Conservation (phyloP, 2,888 invertebrate genomes). For the Neoascia interrupta region DNA sequence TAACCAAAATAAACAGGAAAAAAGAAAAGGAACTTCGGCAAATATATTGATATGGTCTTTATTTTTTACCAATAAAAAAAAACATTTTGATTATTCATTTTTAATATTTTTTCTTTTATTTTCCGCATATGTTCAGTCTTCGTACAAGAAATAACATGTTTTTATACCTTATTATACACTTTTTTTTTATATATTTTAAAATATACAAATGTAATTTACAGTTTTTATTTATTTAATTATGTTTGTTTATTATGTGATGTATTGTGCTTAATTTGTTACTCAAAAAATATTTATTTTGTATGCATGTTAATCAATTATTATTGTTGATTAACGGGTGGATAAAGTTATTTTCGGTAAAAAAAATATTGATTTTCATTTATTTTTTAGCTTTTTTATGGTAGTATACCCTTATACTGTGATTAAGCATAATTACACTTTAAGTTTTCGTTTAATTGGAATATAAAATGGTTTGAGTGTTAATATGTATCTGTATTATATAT, state of each 20-base stretch:
- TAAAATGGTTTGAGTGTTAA: slow-evolving; percentile 22
- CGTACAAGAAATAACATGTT: slow-evolving; percentile 79
- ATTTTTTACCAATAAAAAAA: no score
- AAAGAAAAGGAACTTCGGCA: no score
- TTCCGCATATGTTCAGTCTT: slow-evolving; percentile 77
- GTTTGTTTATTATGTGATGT: slow-evolving; percentile 52
- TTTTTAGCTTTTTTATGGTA: slow-evolving; percentile 26
- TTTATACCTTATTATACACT: slow-evolving; percentile 68
- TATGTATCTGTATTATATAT: slow-evolving; percentile 17
- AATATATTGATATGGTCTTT: no score
- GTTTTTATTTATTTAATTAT: slow-evolving; percentile 58
- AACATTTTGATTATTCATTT: neutral
- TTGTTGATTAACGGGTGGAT: slow-evolving; percentile 37
- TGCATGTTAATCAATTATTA: slow-evolving; percentile 29
- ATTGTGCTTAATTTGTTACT: slow-evolving; percentile 40
- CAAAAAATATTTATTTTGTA: slow-evolving; percentile 53
- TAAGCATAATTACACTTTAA: no score
- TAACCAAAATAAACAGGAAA: no score
- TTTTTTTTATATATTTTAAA: slow-evolving; percentile 51
- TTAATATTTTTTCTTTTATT: slow-evolving; percentile 69
- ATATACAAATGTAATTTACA: slow-evolving; percentile 57
- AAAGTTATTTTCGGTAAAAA: slow-evolving; percentile 22
- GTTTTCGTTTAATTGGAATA: no score
- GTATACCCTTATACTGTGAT: slow-evolving; percentile 1
- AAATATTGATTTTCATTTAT: slow-evolving; percentile 22